Conservation (phyloP, 2,797 vertebrate genomes). For the Natrix natrix region DNA sequence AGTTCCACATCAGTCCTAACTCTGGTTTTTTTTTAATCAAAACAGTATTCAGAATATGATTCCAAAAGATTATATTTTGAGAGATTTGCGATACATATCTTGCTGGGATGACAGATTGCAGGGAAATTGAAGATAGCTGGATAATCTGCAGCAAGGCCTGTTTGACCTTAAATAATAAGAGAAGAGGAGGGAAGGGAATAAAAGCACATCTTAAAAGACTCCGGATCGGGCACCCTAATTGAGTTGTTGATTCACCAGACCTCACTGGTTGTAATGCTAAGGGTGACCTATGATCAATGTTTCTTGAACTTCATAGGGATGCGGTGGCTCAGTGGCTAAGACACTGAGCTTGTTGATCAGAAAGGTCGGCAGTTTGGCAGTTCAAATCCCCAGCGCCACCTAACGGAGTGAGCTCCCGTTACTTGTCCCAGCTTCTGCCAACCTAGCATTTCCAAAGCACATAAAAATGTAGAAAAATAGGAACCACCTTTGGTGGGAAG, state of each 20-base stretch:
- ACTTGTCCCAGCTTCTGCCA: too few species aligned
- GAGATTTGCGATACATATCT: constrained; percentile 80
- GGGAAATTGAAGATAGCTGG: constrained; percentile 63
- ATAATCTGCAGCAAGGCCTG: constrained; percentile 73
- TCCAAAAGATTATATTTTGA: constrained; percentile 80
- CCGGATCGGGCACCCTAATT: constrained; percentile 52
- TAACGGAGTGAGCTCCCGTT: too few species aligned
- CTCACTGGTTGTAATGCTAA: constrained; percentile 31
- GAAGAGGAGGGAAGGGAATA: constrained; percentile 43
- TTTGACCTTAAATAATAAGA: constrained; percentile 76
- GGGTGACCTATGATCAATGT: constrained; percentile 29
- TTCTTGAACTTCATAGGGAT: constrained; percentile 22
- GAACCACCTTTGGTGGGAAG: too few species aligned
- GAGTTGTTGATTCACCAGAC: constrained; percentile 37
- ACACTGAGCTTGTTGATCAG: too few species aligned
- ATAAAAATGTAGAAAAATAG: too few species aligned
- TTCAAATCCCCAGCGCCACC: too few species aligned
- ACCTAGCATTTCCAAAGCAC: too few species aligned
- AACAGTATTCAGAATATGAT: constrained; percentile 83
- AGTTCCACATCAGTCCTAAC: constrained; percentile 63
- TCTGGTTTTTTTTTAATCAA: constrained; percentile 78
- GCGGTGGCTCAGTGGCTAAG: too few species aligned
- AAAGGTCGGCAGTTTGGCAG: too few species aligned
- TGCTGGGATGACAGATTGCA: constrained; percentile 75
- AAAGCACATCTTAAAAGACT: constrained; percentile 54